These are phyloP conservation scores for Dryoscopus gambensis DNA, from an alignment of 2,113 vertebrate species.

Conservation along the genomic window DNA sequence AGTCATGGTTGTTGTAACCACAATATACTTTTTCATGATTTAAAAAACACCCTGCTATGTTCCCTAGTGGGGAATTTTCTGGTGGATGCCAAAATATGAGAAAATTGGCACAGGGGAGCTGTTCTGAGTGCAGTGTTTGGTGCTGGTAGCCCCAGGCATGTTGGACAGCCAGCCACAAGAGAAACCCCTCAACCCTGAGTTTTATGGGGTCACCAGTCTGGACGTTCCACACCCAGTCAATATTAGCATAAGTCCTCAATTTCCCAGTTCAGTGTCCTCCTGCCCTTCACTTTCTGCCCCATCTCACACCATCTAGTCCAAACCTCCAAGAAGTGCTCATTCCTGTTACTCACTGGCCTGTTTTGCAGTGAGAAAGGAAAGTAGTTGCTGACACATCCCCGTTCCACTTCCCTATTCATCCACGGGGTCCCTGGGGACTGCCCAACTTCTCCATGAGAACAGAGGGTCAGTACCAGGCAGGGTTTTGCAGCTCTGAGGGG, in stretches of 20 bases:
- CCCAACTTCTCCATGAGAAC: neutral
- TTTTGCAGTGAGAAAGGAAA: neutral
- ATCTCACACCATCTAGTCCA: neutral
- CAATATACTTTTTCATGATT: neutral
- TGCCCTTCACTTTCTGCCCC: neutral
- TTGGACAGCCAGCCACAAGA: neutral
- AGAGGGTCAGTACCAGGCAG: neutral
- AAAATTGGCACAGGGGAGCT: neutral
- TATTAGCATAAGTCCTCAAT: neutral
- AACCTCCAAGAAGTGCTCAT: neutral
- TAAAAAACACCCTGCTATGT: neutral
- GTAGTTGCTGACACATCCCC: neutral
- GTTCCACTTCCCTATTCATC: neutral
- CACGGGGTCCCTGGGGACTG: too few species aligned
- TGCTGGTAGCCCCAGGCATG: neutral
- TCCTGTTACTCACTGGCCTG: neutral
- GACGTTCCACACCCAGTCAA: neutral
- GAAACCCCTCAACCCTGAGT: neutral
- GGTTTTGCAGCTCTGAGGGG: neutral
- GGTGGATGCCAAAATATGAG: neutral
- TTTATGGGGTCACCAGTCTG: neutral
- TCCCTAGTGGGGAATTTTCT: neutral
- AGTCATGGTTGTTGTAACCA: slow-evolving; percentile 11
- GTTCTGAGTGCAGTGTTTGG: neutral
- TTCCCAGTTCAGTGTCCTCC: neutral